These are phyloP conservation scores for Heliocidaris tuberculata DNA, from an alignment of 35 echinoderm and acorn worm genomes.

Conservation along the genomic window DNA sequence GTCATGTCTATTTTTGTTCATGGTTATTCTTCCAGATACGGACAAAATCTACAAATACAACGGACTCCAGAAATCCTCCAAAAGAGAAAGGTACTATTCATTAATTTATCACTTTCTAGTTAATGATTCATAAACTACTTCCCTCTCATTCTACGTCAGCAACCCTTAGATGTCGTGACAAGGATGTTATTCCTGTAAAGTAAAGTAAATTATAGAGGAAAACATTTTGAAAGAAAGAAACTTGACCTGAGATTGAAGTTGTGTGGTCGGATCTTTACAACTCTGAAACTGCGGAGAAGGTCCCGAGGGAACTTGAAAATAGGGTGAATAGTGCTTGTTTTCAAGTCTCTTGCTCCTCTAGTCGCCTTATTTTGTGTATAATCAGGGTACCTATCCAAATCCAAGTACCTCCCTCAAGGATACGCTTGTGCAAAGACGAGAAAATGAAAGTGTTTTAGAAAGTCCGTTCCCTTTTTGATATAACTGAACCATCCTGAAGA, in stretches of 20 bases:
- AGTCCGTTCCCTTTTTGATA: background rate
- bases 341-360: background rate
- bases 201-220: background rate
- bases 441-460: background rate
- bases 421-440: background rate
- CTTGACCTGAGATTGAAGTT: background rate
- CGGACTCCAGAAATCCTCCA: background rate
- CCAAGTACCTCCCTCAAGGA: background rate
- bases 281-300: background rate
- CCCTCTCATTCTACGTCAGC: background rate
- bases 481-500: background rate
- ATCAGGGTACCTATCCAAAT: background rate
- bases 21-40: background rate
- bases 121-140: background rate
- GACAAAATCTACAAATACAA: background rate
- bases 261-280: background rate
- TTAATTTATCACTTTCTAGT: background rate
- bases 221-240: background rate
- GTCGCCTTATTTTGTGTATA: background rate
- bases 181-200: background rate
- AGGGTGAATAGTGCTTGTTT: background rate
- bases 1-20: background rate
- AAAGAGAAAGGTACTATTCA: background rate
- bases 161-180: background rate
- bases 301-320: background rate